A percentile compares a stretch with the other conserved stretches of the same genome.
Evolutionary conservation across 2,797 vertebrate species (phyloP).

Genomic region (Chaetodon trifasciatus): DNA sequence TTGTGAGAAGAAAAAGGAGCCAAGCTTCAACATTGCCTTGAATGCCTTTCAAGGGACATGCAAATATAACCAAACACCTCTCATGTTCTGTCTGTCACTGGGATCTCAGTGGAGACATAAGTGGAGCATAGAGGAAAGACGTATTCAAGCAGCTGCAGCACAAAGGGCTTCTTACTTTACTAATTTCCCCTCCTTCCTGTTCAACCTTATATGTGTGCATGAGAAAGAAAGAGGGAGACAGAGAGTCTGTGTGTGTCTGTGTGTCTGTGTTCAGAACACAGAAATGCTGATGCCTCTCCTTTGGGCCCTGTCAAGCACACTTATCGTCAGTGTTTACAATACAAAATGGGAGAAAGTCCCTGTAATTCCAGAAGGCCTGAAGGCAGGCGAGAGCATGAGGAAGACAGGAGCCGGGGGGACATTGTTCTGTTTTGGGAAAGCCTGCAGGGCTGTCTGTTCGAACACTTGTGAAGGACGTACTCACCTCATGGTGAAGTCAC

Average conservation of each 20-base stretch:
- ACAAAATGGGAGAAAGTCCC: conserved; percentile 49
- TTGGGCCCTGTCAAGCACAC: conserved; percentile 72
- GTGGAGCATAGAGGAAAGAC: neutral
- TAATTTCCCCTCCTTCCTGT: neutral
- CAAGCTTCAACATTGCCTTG: neutral
- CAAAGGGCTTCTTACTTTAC: neutral
- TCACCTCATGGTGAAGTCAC: conserved; percentile 57
- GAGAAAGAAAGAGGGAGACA: conserved; percentile 5
- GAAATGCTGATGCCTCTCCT: conserved; percentile 75
- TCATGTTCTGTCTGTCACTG: conserved; percentile 9
- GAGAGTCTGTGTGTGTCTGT: conserved; percentile 5
- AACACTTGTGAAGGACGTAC: conserved; percentile 61
- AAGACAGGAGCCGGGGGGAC: conserved; percentile 32
- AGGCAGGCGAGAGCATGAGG: conserved; percentile 29
- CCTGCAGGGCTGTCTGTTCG: conserved; percentile 31
- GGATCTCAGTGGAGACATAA: conserved; percentile 10
- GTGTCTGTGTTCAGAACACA: conserved; percentile 45
- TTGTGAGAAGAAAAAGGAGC: conserved; percentile 10
- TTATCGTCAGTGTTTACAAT: conserved; percentile 68
- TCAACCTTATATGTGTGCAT: conserved; percentile 9
- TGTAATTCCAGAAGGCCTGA: conserved; percentile 52
- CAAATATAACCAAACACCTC: conserved; percentile 6
- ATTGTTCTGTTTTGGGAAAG: conserved; percentile 40
- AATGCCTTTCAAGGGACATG: neutral
- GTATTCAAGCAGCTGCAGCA: conserved; percentile 19